Base-by-base conservation (phyloP, 2,113 vertebrate species). In the Podocnemis expansa region DNA sequence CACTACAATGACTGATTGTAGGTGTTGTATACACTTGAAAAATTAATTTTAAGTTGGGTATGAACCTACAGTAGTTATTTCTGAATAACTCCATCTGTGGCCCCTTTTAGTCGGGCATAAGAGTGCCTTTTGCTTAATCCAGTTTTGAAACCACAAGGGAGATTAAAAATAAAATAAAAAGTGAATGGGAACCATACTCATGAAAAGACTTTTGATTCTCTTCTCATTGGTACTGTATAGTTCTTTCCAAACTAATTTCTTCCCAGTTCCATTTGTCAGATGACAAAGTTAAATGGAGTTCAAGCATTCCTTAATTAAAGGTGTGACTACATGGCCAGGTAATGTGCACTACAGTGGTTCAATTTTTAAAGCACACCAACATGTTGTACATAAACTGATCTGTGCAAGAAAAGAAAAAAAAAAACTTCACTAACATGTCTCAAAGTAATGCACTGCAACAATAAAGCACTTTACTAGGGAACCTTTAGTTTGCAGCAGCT, bases 41-140 rank as follows among this genome's bases (percentile, higher is more conserved):
- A 84, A 4, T 60, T 60, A 88, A 17, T 52, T 79, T 70, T 89
- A 38, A 81, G 83, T 82, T 78, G 70, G n/a, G 21, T 92, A 29
- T 43, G 38, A 86, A 17, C 56, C 87, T 89, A 67, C 1, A 93
- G 17, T 8, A 84, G 55, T 19, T 51, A 54, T 4, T 89, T 41
- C 14, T 55, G 21, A 67, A 76, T 79, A 85, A 90, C 81, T 89
- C 83, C 5, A 1, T 54, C n/a, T 51, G 0, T 38, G 81, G 22
- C 3, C 17, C 6, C 73, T 89, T 10, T 51, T 29, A 58, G 25
- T 87, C 84, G 90, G 14, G 73, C 78, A 78, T 89, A 43, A 31
- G 90, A 93, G 25, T 38, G 34, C 49, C 38, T 76, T 17, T 54
- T 82, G 47, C 73, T 93, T 94, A 89, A 51, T 25, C 14, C 14